Percentiles rank a stretch among this genome's conserved stretches.
Conservation (phyloP, 2,113 vertebrate genomes). For the Brienomyrus longianalis region DNA sequence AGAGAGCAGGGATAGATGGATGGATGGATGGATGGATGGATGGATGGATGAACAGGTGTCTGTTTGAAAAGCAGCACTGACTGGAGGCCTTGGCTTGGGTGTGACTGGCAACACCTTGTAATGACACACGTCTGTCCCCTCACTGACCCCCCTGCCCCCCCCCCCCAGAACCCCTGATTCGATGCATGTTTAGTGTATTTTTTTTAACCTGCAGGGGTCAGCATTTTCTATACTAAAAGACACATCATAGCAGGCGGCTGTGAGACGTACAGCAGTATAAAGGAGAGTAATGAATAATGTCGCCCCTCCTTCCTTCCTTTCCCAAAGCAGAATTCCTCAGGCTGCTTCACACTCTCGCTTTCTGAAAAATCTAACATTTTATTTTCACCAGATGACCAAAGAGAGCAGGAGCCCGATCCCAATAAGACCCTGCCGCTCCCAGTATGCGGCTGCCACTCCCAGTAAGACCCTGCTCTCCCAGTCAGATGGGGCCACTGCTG, state of each 20-base stretch:
- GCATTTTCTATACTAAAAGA: slow-evolving; percentile 42
- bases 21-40: neutral
- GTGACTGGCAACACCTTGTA: slow-evolving; percentile 50
- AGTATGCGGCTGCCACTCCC: neutral
- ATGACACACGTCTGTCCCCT: slow-evolving; percentile 56
- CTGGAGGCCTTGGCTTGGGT: slow-evolving; percentile 43
- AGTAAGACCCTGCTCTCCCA: neutral
- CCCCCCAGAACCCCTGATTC: no score
- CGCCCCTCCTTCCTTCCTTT: neutral
- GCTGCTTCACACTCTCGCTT: neutral
- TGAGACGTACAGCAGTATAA: no score
- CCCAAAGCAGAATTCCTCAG: neutral
- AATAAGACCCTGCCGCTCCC: neutral
- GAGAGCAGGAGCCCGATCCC: neutral
- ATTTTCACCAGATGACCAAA: neutral
- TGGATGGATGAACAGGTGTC: slow-evolving; percentile 13
- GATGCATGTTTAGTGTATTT: neutral
- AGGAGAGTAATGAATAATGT: neutral
- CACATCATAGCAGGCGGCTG: neutral
- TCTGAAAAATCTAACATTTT: neutral
- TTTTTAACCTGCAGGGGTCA: slow-evolving; percentile 57
- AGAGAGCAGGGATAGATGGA: neutral
- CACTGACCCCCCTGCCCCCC: slow-evolving; percentile 20
- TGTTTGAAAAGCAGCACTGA: slow-evolving; percentile 28
- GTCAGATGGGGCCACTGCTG: neutral